Conservation (phyloP, 2,113 vertebrate genomes). For the Salminus brasiliensis region DNA sequence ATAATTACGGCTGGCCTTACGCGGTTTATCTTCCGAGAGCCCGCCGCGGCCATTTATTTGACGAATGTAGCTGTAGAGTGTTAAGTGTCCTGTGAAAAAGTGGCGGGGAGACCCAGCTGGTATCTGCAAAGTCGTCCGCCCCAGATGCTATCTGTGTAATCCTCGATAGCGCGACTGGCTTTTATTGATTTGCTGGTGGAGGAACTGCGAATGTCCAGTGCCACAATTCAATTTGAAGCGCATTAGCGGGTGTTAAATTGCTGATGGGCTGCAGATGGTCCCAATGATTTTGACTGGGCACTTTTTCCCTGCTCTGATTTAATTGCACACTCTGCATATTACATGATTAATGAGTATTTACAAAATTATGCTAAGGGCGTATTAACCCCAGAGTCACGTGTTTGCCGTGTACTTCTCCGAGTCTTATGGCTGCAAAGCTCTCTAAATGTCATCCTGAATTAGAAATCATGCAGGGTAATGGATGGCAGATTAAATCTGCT, state of each 20-base stretch:
- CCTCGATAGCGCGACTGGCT: constrained; percentile 36
- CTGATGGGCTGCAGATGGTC: constrained; percentile 37
- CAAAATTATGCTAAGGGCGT: constrained; percentile 25
- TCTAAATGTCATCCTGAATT: constrained; percentile 16
- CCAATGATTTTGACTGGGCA: constrained; percentile 14
- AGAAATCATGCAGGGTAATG: constrained; percentile 13
- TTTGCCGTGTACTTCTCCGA: constrained; percentile 5
- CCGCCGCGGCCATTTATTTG: neutral
- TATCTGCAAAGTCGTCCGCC: constrained; percentile 13
- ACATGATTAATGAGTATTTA: constrained; percentile 46
- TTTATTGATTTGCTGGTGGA: constrained; percentile 50
- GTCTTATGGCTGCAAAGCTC: neutral
- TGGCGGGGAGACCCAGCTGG: constrained; percentile 7
- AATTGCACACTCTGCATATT: constrained; percentile 37
- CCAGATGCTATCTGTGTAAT: constrained; percentile 46
- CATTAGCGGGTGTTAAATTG: constrained; percentile 39
- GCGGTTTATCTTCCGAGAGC: neutral
- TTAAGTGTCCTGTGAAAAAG: constrained; percentile 19
- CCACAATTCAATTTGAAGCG: constrained; percentile 41
- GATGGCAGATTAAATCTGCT: neutral
- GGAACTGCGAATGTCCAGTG: constrained; percentile 36
- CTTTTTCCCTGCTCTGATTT: constrained; percentile 27
- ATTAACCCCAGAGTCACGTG: constrained; percentile 10
- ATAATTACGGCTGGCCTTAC: neutral
- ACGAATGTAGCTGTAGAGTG: neutral